These are phyloP conservation scores for Pocillopora meandrina DNA, from an alignment of 92 coral and sea anemone species.

Conservation along the genomic window DNA sequence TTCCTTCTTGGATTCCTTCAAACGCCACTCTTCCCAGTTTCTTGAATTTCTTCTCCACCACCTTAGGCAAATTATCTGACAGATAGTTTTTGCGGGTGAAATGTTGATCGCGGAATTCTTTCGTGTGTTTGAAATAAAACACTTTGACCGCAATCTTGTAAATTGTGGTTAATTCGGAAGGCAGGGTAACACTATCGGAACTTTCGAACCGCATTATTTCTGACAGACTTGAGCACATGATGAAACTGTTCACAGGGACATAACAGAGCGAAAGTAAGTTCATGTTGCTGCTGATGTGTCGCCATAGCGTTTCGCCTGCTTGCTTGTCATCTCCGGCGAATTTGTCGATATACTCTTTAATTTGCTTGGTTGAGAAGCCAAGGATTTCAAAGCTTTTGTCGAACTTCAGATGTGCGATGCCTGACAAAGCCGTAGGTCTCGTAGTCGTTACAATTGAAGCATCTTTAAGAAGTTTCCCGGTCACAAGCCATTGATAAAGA, in stretches of 20 bases:
- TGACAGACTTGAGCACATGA: not conserved
- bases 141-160: not conserved
- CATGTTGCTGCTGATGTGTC: not conserved
- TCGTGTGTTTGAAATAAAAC: too few species aligned
- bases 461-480: not conserved
- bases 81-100: too few species aligned
- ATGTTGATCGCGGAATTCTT: too few species aligned
- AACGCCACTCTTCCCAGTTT: not conserved
- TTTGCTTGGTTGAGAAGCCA: too few species aligned
- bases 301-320: too few species aligned
- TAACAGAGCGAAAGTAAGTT: conserved; percentile 40
- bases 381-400: not conserved
- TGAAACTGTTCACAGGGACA: conserved; percentile 2
- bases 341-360: too few species aligned
- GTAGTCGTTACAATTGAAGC: not conserved
- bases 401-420: not conserved
- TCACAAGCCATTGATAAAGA: not conserved
- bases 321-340: too few species aligned
- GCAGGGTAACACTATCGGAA: not conserved
- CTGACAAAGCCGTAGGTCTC: not conserved
- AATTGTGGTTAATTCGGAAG: not conserved
- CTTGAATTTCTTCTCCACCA: too few species aligned
- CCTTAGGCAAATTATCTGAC: too few species aligned
- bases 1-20: not conserved
- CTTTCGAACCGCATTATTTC: conserved; percentile 14